These are phyloP conservation scores for Epizoanthus stellaris DNA, from an alignment of 92 coral and sea anemone species.

Conservation along the genomic window DNA sequence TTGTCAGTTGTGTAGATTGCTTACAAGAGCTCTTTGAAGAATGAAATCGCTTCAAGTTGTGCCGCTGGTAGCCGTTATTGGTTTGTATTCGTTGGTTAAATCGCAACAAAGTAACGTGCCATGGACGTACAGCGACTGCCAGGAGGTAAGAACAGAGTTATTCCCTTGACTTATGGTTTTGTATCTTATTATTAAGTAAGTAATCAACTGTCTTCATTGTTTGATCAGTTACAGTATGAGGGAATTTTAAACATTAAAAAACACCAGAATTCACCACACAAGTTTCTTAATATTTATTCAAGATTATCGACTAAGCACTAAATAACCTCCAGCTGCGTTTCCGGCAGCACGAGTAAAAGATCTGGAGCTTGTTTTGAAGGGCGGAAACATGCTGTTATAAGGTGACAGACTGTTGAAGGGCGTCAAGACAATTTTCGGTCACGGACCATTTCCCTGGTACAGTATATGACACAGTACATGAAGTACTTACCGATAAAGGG, in stretches of 20 bases:
- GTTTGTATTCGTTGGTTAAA: neutral
- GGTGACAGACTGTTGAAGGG: neutral
- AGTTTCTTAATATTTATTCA: neutral
- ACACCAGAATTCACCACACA: neutral
- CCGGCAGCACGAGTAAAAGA: neutral
- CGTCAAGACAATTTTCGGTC: neutral
- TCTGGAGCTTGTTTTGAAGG: neutral
- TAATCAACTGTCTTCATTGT: neutral
- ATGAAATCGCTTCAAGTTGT: too few relatives aligned
- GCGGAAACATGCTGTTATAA: neutral
- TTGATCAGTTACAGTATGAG: too few relatives aligned
- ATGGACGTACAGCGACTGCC: conserved; percentile 62
- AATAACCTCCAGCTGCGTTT: neutral
- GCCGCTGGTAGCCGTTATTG: too few relatives aligned
- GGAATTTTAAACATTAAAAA: neutral
- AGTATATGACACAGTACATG: neutral
- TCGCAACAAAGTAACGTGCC: conserved; percentile 11
- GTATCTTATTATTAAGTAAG: neutral
- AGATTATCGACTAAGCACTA: neutral
- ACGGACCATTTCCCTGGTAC: neutral
- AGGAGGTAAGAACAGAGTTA: conserved; percentile 34
- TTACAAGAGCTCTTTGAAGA: too few relatives aligned
- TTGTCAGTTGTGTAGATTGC: too few relatives aligned
- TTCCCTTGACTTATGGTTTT: neutral
- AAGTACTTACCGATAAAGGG: neutral